phyloP scores from a whole-genome alignment of 2,888 invertebrate genomes.

The Lathronympha strigana region DNA sequence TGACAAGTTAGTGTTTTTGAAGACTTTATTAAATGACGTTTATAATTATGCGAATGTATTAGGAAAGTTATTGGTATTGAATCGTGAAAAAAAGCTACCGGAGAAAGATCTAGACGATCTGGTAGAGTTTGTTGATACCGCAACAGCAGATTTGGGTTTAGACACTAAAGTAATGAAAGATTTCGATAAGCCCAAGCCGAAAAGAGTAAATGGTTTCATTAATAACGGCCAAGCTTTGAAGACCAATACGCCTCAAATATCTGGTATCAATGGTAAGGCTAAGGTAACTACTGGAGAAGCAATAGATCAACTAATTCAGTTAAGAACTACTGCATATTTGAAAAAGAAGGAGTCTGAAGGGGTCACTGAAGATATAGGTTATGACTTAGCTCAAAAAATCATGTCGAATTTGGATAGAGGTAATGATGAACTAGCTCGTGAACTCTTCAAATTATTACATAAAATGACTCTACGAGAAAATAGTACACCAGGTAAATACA shows the following conservation, averaged over 20 bases:
- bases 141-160: slow-evolving; percentile 55
- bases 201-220: slow-evolving; percentile 3
- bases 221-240: background rate
- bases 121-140: slow-evolving; percentile 60
- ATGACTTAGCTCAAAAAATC: slow-evolving; percentile 65
- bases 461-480: slow-evolving; percentile 49
- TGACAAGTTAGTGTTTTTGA: slow-evolving; percentile 61
- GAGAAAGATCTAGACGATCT: slow-evolving; percentile 52
- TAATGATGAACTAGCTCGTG: slow-evolving; percentile 63
- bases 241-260: background rate
- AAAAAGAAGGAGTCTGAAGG: slow-evolving; percentile 57
- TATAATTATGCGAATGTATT: slow-evolving; percentile 56
- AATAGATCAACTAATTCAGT: slow-evolving; percentile 68
- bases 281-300: slow-evolving; percentile 65
- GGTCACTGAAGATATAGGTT: slow-evolving; percentile 55
- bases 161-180: slow-evolving; percentile 55
- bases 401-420: slow-evolving; percentile 61
- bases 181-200: slow-evolving; percentile 47
- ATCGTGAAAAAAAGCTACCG: slow-evolving; percentile 49
- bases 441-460: slow-evolving; percentile 65
- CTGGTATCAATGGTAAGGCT: slow-evolving; percentile 45
- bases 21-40: slow-evolving; percentile 61
- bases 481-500: slow-evolving; percentile 27
- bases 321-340: slow-evolving; percentile 62
- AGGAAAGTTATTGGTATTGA: slow-evolving; percentile 53